Base-by-base conservation (phyloP, 2,113 vertebrate species). In the Silurus glanis region DNA sequence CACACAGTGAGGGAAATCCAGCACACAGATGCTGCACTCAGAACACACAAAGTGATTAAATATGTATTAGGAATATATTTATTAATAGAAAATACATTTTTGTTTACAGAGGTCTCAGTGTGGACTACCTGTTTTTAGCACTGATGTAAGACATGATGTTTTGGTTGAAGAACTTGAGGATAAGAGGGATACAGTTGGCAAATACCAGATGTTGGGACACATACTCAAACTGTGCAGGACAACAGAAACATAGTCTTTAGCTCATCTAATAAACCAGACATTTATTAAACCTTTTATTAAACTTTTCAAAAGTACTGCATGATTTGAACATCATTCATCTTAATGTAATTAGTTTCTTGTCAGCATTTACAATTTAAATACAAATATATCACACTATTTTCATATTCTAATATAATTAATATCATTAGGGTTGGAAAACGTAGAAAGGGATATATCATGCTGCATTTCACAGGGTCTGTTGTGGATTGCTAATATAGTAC, bases 161-260 rank as follows among this genome's bases (percentile, higher is more conserved):
- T 93, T 99, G 98, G 95, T 99, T 99, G 96, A 99, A 99, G 96
- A 99, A 99, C 93, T 99, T 99, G 91, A 99, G 96, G 91, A 99
- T 99, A 93, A 99, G 94, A 0, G 98, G 98, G 92, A 99, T 99
- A 91, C 98, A 99, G 95, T 99, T 99, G 93, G 98, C 98, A 91
- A 99, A 99, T 88, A 99, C 97, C 92, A 99, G 93, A 71, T 99
- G 98, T 19, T 99, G 98, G 56, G 98, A 97, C 89, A 99, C 96
- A 0, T 98, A 98, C 91, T 99, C 98, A 91, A 99, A 99, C 98
- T 99, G 94, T 72, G 89, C 64, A 51, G 16, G 74, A 58, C 17
- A 81, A 71, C 25, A 58, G 7, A 16, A 37, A 25, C 23, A 53
- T 14, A 56, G 67, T 58, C 76, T 79, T 51, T 85, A 71, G 78